Conservation (phyloP, 2,113 vertebrate genomes). For the Etia nguti region DNA sequence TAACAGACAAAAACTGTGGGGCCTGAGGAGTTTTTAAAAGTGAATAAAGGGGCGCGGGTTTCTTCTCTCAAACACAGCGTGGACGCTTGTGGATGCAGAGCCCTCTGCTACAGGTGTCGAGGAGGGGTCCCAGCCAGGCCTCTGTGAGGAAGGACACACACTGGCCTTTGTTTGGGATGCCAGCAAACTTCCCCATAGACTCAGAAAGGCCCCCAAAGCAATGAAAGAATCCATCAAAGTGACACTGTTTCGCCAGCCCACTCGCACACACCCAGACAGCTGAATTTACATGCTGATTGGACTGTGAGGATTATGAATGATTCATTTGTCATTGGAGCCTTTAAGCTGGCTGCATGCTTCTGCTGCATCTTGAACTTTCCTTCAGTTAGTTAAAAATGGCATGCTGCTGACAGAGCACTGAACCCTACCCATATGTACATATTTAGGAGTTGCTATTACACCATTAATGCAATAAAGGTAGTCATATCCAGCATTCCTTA, state of each 20-base stretch:
- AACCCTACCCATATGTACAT: neutral
- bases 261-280: neutral
- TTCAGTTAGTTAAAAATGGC: neutral
- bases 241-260: conserved; percentile 18
- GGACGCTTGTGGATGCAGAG: neutral
- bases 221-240: conserved; percentile 49
- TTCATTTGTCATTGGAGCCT: conserved; percentile 15
- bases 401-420: neutral
- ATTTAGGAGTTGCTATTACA: neutral
- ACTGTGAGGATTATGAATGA: conserved; percentile 3
- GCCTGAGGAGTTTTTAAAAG: neutral
- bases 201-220: conserved; percentile 36
- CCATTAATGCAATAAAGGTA: neutral
- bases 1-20: conserved; percentile 9
- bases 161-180: conserved; percentile 40
- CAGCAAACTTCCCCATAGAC: conserved; percentile 28
- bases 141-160: conserved; percentile 19
- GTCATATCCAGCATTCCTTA: neutral
- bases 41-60: neutral
- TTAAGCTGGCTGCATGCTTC: neutral
- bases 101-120: conserved; percentile 47
- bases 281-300: neutral
- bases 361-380: neutral
- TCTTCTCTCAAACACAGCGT: neutral
- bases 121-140: neutral